phyloP scores from a whole-genome alignment of 2,888 invertebrate species.

The Chrysotoxum bicinctum region DNA sequence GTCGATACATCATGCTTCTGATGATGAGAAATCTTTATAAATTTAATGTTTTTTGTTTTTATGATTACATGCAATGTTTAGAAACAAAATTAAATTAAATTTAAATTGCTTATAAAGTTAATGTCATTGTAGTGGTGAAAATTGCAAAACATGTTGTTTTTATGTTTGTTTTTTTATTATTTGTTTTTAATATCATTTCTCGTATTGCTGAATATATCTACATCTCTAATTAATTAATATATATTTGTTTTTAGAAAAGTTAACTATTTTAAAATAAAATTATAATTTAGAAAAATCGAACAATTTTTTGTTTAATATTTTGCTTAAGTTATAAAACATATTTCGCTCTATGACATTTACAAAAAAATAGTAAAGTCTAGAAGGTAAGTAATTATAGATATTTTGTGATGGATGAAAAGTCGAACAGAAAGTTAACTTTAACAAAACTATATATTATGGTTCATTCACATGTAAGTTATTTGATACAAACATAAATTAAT shows the following conservation, averaged over 20 bases:
- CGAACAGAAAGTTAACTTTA: constrained; percentile 29
- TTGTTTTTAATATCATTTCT: constrained; percentile 46
- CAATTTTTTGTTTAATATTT: constrained; percentile 8
- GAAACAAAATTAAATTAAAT: constrained; percentile 30
- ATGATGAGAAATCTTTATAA: constrained; percentile 35
- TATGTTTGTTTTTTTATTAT: constrained; percentile 6
- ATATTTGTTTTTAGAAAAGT: constrained; percentile 23
- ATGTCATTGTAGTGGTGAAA: constrained; percentile 42
- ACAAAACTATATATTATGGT: constrained; percentile 17
- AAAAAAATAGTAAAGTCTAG: constrained; percentile 37
- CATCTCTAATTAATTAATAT: constrained; percentile 27
- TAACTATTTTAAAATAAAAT: constrained; percentile 24
- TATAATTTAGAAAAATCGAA: constrained; percentile 25
- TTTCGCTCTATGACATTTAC: constrained; percentile 40
- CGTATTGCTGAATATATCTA: constrained; percentile 55
- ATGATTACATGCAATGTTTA: constrained; percentile 68
- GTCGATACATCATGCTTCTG: constrained; percentile 64
- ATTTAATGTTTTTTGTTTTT: constrained; percentile 13
- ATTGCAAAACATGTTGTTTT: constrained; percentile 54
- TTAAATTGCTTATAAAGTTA: constrained; percentile 46
- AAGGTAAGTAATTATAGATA: not conserved
- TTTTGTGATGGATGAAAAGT: constrained; percentile 3
- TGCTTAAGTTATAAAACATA: constrained; percentile 32
- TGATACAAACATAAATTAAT: constrained; percentile 48
- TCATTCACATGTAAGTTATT: constrained; percentile 53